These are phyloP conservation scores for Mesoclemmys tuberculata DNA, from an alignment of 2,113 vertebrate genomes.

Conservation along the genomic window DNA sequence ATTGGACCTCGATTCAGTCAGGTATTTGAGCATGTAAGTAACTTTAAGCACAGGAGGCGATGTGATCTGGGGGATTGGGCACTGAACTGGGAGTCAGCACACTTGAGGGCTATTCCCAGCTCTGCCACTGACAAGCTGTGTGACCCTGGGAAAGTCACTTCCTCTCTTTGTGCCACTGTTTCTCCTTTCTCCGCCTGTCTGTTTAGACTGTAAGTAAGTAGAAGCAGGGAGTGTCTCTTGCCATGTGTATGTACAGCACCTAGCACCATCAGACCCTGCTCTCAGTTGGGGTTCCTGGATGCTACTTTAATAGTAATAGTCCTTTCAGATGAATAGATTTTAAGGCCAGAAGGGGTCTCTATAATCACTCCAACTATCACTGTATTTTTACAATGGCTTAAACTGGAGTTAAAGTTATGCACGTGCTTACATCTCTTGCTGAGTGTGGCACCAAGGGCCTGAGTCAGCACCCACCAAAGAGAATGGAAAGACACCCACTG, in stretches of 20 bases:
- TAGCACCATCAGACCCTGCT: neutral
- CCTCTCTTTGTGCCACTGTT: neutral
- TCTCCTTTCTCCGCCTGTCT: neutral
- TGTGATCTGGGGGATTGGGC: accelerated
- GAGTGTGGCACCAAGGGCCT: neutral
- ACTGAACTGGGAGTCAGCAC: neutral
- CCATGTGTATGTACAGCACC: neutral
- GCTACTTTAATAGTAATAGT: neutral
- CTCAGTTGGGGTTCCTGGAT: neutral
- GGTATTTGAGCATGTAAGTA: neutral
- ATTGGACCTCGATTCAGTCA: accelerated
- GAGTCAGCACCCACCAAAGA: neutral
- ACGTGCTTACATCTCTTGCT: neutral
- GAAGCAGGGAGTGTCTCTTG: neutral
- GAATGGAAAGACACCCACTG: neutral
- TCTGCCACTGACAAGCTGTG: neutral
- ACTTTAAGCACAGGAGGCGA: accelerated
- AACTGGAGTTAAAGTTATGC: neutral
- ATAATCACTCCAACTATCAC: neutral
- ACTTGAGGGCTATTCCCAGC: neutral
- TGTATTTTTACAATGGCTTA: neutral
- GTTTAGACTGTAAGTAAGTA: neutral
- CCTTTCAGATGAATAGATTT: neutral
- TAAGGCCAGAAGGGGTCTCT: neutral
- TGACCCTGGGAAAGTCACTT: neutral